Percentiles rank a stretch among this genome's conserved stretches.
Evolutionary conservation across 2,113 vertebrate genomes (phyloP).

Genomic region (Platysternon megacephalum): DNA sequence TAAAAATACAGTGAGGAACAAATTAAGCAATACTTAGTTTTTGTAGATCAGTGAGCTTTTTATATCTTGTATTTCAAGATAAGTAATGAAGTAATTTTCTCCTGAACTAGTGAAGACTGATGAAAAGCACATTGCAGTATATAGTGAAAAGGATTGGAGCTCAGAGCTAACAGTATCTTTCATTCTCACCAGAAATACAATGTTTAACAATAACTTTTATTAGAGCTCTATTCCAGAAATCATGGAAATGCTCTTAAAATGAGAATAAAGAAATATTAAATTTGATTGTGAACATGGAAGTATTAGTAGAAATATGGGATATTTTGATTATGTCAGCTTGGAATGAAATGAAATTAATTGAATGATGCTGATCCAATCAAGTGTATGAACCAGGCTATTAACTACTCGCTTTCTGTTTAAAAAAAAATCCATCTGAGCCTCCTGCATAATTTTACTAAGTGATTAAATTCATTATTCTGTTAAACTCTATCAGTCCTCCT

Average conservation of each 20-base stretch:
- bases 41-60: not conserved
- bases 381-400: not conserved
- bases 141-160: not conserved
- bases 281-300: conserved; percentile 2
- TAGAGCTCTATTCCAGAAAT: conserved; percentile 4
- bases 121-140: conserved; percentile 1
- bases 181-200: not conserved
- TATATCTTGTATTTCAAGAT: not conserved
- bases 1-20: not conserved
- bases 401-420: conserved; percentile 1
- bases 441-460: conserved; percentile 7
- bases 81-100: not conserved
- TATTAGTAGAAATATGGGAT: not conserved
- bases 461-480: not conserved
- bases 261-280: not conserved
- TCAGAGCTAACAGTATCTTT: conserved; percentile 2
- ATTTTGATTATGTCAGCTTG: conserved; percentile 35
- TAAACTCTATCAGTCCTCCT: not conserved
- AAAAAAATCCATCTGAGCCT: not conserved
- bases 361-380: conserved; percentile 37
- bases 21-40: not conserved
- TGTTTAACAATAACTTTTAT: not conserved
- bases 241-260: not conserved
- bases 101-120: not conserved
- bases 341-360: conserved; percentile 41